Base-by-base conservation (phyloP, 2,888 invertebrate species). In the Lasiommata megera region DNA sequence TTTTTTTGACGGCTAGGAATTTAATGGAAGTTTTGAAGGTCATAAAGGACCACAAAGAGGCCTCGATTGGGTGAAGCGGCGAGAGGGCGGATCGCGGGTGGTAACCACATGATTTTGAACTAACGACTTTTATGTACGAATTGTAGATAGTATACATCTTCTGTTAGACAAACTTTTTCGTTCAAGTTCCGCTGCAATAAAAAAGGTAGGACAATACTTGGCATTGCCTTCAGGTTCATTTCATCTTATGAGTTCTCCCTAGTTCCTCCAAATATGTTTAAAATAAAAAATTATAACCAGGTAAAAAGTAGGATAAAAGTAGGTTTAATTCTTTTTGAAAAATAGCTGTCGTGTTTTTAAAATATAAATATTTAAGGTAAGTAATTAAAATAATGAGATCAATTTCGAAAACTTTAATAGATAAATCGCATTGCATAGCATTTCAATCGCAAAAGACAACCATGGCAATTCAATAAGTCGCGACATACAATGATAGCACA, bases 21-120 rank as follows among this genome's bases (percentile, higher is more conserved):
- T 50, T 23, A n/a, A 57, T 64, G 41, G 62, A 60, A 63, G 54
- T 62, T 56, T 54, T 61, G 59, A 64, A 69, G 69, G 71, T 70
- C 57, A 65, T 67, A 66, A 73, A 72, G 72, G 73, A 65, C 69
- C 71, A 65, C 67, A 65, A 67, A 62, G 53, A 61, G 66, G 60
- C 61, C 53, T 69, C 73, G 62, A 82, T 84, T 85, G 84, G 83
- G 44, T 65, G 70, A 56, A 43, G 12, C 37, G 51, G 2, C 17
- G 55, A 47, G 69, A 67, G 76, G 83, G 85, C 79, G 85, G 78
- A 66, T 65, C 77, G 56, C 61, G 68, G 73, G 74, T 71, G 65
- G 56, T 46, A 58, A 63, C 63, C 56, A 53, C 54, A 44, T 47
- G 47, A 37, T 48, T 40, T 41, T 11, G 46, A 48, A 51, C 51